Conservation (phyloP, 1,140 invertebrate species). For the Zaprionus ghesquierei region DNA sequence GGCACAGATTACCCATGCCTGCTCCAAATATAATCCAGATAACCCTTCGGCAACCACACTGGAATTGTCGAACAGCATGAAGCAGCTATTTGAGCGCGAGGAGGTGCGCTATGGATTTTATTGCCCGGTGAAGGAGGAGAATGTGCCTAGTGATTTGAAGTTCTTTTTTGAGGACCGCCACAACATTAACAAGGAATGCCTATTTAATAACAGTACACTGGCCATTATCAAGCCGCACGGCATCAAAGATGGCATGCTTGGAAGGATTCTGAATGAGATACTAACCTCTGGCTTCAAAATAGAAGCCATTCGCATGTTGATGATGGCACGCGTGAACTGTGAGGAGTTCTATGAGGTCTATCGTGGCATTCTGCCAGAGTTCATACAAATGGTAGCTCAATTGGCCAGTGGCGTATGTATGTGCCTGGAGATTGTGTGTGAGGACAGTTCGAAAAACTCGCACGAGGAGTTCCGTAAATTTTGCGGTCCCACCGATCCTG, state of each 20-base stretch:
- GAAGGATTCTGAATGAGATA: slow-evolving; percentile 89
- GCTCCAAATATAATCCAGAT: slow-evolving; percentile 44
- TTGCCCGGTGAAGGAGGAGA: slow-evolving; percentile 85
- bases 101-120: slow-evolving; percentile 88
- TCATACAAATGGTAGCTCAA: slow-evolving; percentile 92
- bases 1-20: slow-evolving; percentile 83
- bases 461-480: slow-evolving; percentile 91
- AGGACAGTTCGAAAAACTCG: slow-evolving; percentile 84
- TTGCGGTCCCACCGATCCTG: slow-evolving; percentile 93
- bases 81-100: slow-evolving; percentile 90
- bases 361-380: slow-evolving; percentile 93
- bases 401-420: slow-evolving; percentile 92
- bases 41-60: slow-evolving; percentile 38
- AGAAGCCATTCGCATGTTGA: slow-evolving; percentile 90
- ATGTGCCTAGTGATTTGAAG: slow-evolving; percentile 86
- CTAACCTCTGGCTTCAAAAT: slow-evolving; percentile 89
- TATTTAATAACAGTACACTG: slow-evolving; percentile 85
- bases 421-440: slow-evolving; percentile 91
- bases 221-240: slow-evolving; percentile 97
- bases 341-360: slow-evolving; percentile 97
- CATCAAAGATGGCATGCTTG: slow-evolving; percentile 88
- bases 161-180: slow-evolving; percentile 86
- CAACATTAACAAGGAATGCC: slow-evolving; percentile 52
- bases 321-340: slow-evolving; percentile 90
- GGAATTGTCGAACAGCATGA: slow-evolving; percentile 85